Evolutionary conservation across 2,113 vertebrate genomes (phyloP), one percentile per base, ranked within the genome.

Genomic region (Oreochromis niloticus): DNA sequence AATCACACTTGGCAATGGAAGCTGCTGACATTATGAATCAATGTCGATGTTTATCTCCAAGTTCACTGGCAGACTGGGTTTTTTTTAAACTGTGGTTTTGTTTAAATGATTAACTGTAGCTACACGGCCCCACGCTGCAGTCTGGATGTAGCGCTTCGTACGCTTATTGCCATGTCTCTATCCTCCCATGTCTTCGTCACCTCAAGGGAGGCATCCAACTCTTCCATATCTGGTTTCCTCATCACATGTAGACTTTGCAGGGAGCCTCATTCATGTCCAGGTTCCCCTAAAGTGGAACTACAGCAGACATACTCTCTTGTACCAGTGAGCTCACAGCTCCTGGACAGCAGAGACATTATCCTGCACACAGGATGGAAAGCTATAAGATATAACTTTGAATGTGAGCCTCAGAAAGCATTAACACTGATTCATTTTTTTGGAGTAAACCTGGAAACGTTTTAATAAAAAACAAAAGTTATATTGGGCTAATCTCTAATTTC

Each of bases 221-320:
- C 87, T 84, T 89, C 54, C 81, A 68, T 85, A 86, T 92, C 93
- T 94, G 94, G 32, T 91, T 94, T 94, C 61, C 92, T 93, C 94
- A 93, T 95, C 86, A 94, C 52, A 89, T 80, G 24, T 50, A 27
- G 36, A 52, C 73, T 87, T 86, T 90, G 73, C 87, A 86, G 34
- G 80, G 41, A 88, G 57, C 43, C 54, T 22, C 11, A 79, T 83
- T 89, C 73, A 82, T 46, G 55, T 91, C 61, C 81, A 88, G 36
- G 36, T 90, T 84, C 36, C 80, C 39, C 85, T 82, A 3, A 48
- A 92, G 88, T 84, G 43, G 56, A 93, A 92, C 78, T 83, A 39
- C 46, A 89, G 82, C 61, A 79, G 83, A 90, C 19, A 73, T 39
- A 61, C 78, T 89, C 87, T 89, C 16, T 16, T 66, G 55, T 83